Evolutionary conservation across 2,113 vertebrate genomes (phyloP).

Genomic region (Platysteira castanea): DNA sequence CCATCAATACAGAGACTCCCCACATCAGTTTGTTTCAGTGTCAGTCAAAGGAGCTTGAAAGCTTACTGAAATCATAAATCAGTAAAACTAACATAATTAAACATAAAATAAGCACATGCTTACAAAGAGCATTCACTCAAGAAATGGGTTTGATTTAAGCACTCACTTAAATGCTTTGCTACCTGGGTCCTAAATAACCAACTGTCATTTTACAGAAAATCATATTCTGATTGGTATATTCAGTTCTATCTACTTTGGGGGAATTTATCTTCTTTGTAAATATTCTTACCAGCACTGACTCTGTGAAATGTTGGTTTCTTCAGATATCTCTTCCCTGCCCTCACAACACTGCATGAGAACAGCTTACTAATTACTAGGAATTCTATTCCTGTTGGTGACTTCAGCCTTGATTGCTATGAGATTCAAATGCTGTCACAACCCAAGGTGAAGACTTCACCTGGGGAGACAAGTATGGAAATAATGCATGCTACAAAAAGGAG

Average conservation of each 20-base stretch:
- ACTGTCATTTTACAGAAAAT: background rate
- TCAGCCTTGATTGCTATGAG: background rate
- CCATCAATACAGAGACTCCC: background rate
- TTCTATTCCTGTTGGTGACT: background rate
- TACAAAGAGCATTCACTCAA: background rate
- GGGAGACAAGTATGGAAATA: background rate
- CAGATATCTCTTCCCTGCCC: background rate
- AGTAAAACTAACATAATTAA: background rate
- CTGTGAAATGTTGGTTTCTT: background rate
- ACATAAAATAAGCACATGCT: background rate
- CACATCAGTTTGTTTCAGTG: background rate
- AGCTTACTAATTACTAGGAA: constrained; percentile 13
- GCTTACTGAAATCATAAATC: background rate
- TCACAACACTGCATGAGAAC: background rate
- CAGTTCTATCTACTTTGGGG: background rate
- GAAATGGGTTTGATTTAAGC: background rate
- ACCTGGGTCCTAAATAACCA: background rate
- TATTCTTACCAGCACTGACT: background rate
- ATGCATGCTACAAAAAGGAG: background rate
- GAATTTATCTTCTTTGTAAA: background rate
- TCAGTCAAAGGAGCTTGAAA: background rate
- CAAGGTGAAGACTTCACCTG: background rate
- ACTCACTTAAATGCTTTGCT: background rate
- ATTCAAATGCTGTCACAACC: background rate
- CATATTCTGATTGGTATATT: background rate